Conservation (phyloP, 2,888 invertebrate species). For the Aelia acuminata region DNA sequence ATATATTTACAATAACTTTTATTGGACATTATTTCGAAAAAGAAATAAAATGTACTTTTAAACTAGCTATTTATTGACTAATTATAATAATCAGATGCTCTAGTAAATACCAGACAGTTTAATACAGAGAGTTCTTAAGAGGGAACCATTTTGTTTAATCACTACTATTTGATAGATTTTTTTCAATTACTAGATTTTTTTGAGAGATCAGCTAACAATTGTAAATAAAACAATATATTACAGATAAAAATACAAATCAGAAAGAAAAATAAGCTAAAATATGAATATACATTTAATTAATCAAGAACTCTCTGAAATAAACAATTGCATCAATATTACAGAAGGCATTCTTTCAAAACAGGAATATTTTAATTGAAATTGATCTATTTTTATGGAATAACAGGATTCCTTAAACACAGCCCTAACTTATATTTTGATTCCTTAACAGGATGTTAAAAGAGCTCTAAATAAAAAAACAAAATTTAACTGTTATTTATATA, state of each 20-base stretch:
- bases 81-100: slow-evolving; percentile 27
- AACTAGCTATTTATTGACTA: slow-evolving; percentile 17
- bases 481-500: background rate
- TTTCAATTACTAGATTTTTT: background rate
- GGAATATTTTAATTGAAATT: background rate
- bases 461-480: slow-evolving; percentile 5
- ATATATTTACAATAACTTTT: background rate
- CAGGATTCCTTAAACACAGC: slow-evolving; percentile 51
- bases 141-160: background rate
- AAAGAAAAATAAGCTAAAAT: background rate
- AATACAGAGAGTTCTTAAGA: slow-evolving; percentile 26
- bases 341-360: slow-evolving; percentile 29
- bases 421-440: slow-evolving; percentile 53
- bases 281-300: background rate
- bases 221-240: background rate
- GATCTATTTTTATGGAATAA: slow-evolving; percentile 38
- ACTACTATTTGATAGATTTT: background rate
- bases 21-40: background rate
- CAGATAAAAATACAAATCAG: background rate
- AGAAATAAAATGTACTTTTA: background rate
- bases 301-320: slow-evolving; percentile 39
- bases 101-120: background rate
- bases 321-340: slow-evolving; percentile 9
- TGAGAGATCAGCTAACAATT: background rate
- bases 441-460: slow-evolving; percentile 49